Evolutionary conservation across 2,888 invertebrate species (phyloP), one percentile per base, ranked within the genome.

Genomic region (Acleris holmiana): DNA sequence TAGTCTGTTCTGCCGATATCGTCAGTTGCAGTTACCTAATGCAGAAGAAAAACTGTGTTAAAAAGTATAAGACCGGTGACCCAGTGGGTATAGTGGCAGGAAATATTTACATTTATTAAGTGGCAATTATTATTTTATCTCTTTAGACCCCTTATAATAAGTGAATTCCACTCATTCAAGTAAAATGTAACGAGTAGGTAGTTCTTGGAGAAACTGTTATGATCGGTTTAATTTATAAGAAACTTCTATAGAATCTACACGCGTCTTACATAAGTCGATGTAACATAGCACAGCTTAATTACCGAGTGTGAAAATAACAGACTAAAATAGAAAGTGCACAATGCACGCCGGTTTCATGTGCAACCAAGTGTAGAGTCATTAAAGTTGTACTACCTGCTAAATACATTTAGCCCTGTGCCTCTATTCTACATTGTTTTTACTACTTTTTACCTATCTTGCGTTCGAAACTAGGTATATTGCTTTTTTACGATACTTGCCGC

Each of bases 251-350:
- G 5, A 44, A 58, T 53, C 41, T 54, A 64, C 53, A 72, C 65
- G 63, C 44, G 10, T 23, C 71, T 83, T 84, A 83, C 75, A 77
- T 83, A 85, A 85, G 76, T 71, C 68, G 72, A 75, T 75, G 72
- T 73, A 75, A 74, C 71, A 15, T 44, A 41, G 35, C 68, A 72
- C 60, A 49, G 48, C 50, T 55, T 60, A 65, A 61, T 55, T 61
- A 66, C 21, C 17, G 18, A 51, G 55, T 49, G 46, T 56, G 72
- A 76, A 76, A 76, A 77, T 80, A 78, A 83, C 74, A 71, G 74
- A 69, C 71, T 67, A 72, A 79, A 78, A 80, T 81, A 82, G 83
- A 83, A 82, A 71, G 84, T 81, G 74, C 73, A 68, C 68, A 74
- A 69, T 69, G 73, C 73, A 74, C 71, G 74, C 70, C 68, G 56